Base-by-base conservation (phyloP, 2,113 vertebrate genomes). In the Excalfactoria chinensis region DNA sequence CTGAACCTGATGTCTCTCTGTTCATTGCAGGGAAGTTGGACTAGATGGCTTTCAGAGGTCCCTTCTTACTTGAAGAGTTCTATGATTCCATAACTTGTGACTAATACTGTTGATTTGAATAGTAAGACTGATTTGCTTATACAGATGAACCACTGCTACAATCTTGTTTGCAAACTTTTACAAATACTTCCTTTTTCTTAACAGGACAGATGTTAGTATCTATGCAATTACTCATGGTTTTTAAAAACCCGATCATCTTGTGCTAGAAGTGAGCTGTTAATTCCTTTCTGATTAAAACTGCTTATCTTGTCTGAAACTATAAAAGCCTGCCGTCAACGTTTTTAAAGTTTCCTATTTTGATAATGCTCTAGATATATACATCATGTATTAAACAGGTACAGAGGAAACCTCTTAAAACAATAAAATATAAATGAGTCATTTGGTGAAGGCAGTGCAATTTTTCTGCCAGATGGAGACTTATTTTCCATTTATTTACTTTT, bases 381-480 rank as follows among this genome's bases (percentile, higher is more conserved):
- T 74, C 49, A 90, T 18, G 72, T 67, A 78, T 93, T 81, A 91
- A 94, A 93, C 74, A 94, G 94, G 89, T 86, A 88, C 79, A 71
- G 53, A 94, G 62, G 56, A 90, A 92, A 78, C 35, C 69, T 93
- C 86, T 93, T 92, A 81, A 78, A 93, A 91, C 83, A 91, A 93
- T 95, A 79, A 96, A 94, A 92, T 92, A 94, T 77, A 70, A 86
- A 96, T 84, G 79, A 95, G 76, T 32, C n/a, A 3, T 67, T 82
- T 46, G 51, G 72, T 89, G 46, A 59, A 89, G 63, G 46, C 28
- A 1, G n/a, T 15, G 51, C 66, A 32, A 30, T 72, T 94, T 90
- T 88, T 56, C 76, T 86, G 79, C 88, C 43, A 46, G 40, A n/a
- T 22, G n/a, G 30, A 46, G 23, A 67, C 41, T 46, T 67, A 14